phyloP scores from a whole-genome alignment of 35 echinoderm and acorn worm genomes.

The Stichopus chloronotus region DNA sequence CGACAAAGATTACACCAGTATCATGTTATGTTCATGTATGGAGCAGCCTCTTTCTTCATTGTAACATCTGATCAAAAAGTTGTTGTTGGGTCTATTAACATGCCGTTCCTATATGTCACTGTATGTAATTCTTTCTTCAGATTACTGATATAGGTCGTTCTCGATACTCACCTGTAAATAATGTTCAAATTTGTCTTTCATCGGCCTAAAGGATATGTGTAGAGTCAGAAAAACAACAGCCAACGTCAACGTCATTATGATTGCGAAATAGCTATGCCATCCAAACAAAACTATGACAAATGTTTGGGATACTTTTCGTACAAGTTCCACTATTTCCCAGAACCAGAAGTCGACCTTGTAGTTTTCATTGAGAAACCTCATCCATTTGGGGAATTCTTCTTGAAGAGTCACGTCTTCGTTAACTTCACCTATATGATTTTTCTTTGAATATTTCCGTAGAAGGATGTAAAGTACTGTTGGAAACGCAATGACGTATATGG shows the following conservation, averaged over 20 bases:
- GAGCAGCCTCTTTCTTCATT: too few relatives aligned
- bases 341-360: conserved; percentile 61
- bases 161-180: too few relatives aligned
- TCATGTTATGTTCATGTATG: too few relatives aligned
- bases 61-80: too few relatives aligned
- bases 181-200: too few relatives aligned
- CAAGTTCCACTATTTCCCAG: conserved; percentile 68
- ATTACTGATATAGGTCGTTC: too few relatives aligned
- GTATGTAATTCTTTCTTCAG: too few relatives aligned
- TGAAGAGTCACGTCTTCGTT: neutral
- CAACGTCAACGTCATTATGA: conserved; percentile 22
- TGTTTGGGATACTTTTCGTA: conserved; percentile 54
- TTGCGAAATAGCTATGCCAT: conserved; percentile 8
- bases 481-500: conserved; percentile 34
- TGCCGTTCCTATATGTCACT: too few relatives aligned
- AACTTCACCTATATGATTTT: neutral
- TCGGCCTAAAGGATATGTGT: neutral
- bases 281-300: conserved; percentile 42
- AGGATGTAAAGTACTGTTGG: conserved; percentile 17
- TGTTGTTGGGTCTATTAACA: too few relatives aligned
- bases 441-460: neutral
- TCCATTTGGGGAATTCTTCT: neutral
- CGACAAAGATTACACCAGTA: too few relatives aligned
- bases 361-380: conserved; percentile 58
- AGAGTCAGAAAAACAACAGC: conserved; percentile 41